Evolutionary conservation across 2,797 vertebrate species (phyloP).

Genomic region (Hozukius guyotensis): DNA sequence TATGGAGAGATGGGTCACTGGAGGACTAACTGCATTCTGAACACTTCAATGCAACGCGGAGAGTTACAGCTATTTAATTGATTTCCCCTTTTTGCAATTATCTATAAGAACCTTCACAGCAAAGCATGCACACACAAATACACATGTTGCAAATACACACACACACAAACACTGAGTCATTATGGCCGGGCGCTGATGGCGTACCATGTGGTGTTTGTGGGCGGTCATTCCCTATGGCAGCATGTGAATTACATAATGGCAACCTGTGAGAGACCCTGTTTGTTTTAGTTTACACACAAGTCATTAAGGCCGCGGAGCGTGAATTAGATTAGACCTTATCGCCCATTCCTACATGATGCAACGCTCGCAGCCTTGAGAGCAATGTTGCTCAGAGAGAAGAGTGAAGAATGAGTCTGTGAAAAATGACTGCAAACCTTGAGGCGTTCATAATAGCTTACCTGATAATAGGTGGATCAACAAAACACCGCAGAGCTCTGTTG

Average conservation of each 20-base stretch:
- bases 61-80: not conserved
- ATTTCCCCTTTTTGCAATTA: slow-evolving; percentile 6
- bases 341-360: slow-evolving; percentile 43
- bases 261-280: slow-evolving; percentile 61
- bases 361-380: slow-evolving; percentile 34
- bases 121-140: not conserved
- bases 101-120: slow-evolving; percentile 1
- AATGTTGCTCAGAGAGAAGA: slow-evolving; percentile 23
- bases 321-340: slow-evolving; percentile 43
- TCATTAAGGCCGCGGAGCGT: slow-evolving; percentile 51
- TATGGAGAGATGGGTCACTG: slow-evolving; percentile 1
- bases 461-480: slow-evolving; percentile 6
- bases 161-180: slow-evolving; percentile 37
- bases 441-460: not conserved
- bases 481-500: not conserved
- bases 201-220: slow-evolving; percentile 55
- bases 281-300: slow-evolving; percentile 61
- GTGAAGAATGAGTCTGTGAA: not conserved
- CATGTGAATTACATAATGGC: slow-evolving; percentile 62
- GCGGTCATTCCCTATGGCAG: slow-evolving; percentile 58
- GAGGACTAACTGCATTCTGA: not conserved
- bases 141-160: not conserved
- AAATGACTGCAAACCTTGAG: slow-evolving; percentile 4
- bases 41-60: not conserved
- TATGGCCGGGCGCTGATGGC: slow-evolving; percentile 4